These are phyloP conservation scores for Sphenopsis melanotis DNA, from an alignment of 2,797 vertebrate genomes.

Conservation along the genomic window DNA sequence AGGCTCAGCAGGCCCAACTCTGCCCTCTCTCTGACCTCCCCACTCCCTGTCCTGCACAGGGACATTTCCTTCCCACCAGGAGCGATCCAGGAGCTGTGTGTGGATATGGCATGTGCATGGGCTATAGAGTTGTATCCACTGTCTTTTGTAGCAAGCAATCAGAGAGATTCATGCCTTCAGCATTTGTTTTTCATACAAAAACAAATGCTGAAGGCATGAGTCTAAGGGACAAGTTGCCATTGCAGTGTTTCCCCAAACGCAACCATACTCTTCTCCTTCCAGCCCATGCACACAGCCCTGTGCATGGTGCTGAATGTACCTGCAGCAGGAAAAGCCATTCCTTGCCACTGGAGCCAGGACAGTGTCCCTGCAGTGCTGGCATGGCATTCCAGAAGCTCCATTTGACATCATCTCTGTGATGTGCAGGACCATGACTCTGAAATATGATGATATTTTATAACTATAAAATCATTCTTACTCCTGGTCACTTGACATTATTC, in stretches of 20 bases:
- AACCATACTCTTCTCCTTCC: not conserved
- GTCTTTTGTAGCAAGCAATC: not conserved
- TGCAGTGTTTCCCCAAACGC: not conserved
- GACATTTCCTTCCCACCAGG: not conserved
- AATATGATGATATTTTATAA: not conserved
- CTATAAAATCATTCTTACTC: not conserved
- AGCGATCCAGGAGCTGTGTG: not conserved
- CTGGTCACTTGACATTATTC: not conserved
- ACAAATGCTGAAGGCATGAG: too few relatives aligned
- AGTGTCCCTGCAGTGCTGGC: not conserved
- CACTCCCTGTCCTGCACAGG: accelerated
- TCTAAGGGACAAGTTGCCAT: not conserved
- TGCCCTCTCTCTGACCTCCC: not conserved
- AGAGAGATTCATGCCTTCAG: not conserved
- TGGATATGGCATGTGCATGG: not conserved
- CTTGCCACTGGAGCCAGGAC: not conserved
- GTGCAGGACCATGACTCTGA: not conserved
- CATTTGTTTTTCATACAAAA: not conserved
- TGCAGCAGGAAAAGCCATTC: not conserved
- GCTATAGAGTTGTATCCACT: not conserved
- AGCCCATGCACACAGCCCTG: accelerated
- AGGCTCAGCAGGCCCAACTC: not conserved
- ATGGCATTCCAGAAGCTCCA: not conserved
- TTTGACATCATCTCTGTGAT: not conserved
- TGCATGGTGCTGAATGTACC: not conserved